phyloP scores from a whole-genome alignment of 2,888 invertebrate genomes.

The Danaus chrysippus region DNA sequence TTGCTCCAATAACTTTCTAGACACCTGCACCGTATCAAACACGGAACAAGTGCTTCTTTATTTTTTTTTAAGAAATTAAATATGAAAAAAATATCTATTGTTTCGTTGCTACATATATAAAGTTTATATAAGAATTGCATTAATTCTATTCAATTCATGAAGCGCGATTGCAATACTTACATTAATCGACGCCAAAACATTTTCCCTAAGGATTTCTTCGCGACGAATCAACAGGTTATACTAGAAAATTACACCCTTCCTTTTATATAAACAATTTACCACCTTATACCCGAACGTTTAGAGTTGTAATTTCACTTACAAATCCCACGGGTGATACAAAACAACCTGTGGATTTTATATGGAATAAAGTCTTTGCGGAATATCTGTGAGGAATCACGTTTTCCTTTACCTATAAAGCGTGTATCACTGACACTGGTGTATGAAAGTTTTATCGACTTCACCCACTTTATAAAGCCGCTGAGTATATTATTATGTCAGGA shows the following conservation, averaged over 20 bases:
- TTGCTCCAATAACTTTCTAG: too few species aligned
- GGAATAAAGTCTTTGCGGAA: too few species aligned
- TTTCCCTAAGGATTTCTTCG: slow-evolving; percentile 53
- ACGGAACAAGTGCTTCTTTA: too few species aligned
- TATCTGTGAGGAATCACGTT: too few species aligned
- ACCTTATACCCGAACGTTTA: slow-evolving; percentile 54
- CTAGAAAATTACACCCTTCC: slow-evolving; percentile 58
- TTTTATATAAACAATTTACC: slow-evolving; percentile 51
- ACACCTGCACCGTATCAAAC: too few species aligned
- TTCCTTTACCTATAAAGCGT: too few species aligned
- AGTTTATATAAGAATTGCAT: background rate
- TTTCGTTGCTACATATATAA: too few species aligned
- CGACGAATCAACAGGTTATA: slow-evolving; percentile 72
- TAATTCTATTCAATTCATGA: background rate
- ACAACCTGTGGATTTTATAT: slow-evolving; percentile 64
- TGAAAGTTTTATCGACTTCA: slow-evolving; percentile 15
- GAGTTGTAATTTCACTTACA: slow-evolving; percentile 56
- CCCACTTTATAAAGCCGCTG: slow-evolving; percentile 15
- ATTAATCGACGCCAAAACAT: slow-evolving; percentile 67
- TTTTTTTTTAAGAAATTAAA: too few species aligned
- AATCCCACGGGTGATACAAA: slow-evolving; percentile 44
- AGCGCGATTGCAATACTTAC: slow-evolving; percentile 48
- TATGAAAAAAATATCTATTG: too few species aligned
- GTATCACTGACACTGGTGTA: background rate
- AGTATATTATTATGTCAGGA: slow-evolving; percentile 44